Evolutionary conservation across 2,888 invertebrate genomes (phyloP).

Genomic region (Ceriagrion tenellum): DNA sequence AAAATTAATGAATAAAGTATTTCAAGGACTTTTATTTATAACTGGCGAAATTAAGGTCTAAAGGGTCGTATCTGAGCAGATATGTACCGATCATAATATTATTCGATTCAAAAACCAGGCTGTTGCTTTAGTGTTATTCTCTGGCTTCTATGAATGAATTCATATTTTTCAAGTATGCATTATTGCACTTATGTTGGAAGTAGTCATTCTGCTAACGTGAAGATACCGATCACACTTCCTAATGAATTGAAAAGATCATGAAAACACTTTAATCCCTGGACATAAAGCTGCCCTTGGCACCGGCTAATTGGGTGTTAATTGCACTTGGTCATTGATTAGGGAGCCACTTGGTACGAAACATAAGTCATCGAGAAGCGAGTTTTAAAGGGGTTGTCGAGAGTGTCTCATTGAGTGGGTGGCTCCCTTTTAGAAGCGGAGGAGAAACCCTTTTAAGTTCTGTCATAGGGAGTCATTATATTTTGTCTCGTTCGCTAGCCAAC

Average conservation of each 20-base stretch:
- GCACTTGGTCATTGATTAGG: neutral
- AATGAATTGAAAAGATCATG: neutral
- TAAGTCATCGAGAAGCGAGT: neutral
- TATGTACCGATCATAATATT: too few relatives aligned
- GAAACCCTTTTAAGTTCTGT: neutral
- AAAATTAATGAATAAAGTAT: too few relatives aligned
- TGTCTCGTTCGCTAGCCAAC: neutral
- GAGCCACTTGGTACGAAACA: neutral
- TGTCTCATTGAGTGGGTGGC: neutral
- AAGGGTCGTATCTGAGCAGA: too few relatives aligned
- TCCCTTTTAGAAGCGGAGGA: neutral
- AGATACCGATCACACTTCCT: neutral
- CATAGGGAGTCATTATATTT: constrained; percentile 22
- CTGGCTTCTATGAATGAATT: too few relatives aligned
- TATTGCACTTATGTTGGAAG: too few relatives aligned
- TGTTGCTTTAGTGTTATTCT: too few relatives aligned
- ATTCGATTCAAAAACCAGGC: too few relatives aligned
- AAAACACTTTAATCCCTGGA: neutral
- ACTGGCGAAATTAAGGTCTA: too few relatives aligned
- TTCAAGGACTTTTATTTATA: too few relatives aligned
- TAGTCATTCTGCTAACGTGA: too few relatives aligned
- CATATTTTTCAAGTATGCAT: too few relatives aligned
- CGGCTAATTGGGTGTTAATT: neutral
- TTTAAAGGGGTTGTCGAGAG: neutral
- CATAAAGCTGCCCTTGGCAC: neutral